Percentiles rank a stretch among this genome's conserved stretches.
Conservation (phyloP, 2,113 vertebrate genomes). For the Puffinus mauretanicus region DNA sequence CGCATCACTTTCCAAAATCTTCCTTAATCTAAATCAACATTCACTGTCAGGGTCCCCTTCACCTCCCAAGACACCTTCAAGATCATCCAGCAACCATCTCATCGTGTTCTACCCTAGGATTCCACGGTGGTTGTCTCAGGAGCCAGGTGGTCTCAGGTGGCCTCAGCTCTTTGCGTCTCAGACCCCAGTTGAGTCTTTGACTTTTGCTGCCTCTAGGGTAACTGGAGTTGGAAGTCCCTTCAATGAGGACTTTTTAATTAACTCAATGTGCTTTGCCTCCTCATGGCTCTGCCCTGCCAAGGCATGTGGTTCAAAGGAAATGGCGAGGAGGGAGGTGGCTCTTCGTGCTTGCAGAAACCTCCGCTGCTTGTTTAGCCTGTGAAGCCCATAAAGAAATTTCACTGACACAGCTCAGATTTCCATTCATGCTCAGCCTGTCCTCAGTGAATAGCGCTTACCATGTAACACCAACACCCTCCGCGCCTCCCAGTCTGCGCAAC, state of each 20-base stretch:
- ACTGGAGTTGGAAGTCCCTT: neutral
- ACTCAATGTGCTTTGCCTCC: neutral
- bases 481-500: neutral
- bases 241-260: neutral
- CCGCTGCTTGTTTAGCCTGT: neutral
- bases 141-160: neutral
- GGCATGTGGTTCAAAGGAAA: neutral
- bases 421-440: neutral
- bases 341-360: neutral
- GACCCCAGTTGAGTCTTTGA: neutral
- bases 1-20: neutral
- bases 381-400: neutral
- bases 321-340: neutral
- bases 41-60: neutral
- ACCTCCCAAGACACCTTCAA: neutral
- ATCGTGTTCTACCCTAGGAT: neutral
- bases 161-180: neutral
- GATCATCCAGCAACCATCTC: neutral
- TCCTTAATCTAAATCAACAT: neutral
- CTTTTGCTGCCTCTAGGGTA: neutral
- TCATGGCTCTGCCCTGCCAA: neutral
- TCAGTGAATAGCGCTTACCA: neutral
- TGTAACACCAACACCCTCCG: fast-evolving
- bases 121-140: neutral
- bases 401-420: neutral